Conservation (phyloP, 2,797 vertebrate genomes). For the Florisuga fusca region DNA sequence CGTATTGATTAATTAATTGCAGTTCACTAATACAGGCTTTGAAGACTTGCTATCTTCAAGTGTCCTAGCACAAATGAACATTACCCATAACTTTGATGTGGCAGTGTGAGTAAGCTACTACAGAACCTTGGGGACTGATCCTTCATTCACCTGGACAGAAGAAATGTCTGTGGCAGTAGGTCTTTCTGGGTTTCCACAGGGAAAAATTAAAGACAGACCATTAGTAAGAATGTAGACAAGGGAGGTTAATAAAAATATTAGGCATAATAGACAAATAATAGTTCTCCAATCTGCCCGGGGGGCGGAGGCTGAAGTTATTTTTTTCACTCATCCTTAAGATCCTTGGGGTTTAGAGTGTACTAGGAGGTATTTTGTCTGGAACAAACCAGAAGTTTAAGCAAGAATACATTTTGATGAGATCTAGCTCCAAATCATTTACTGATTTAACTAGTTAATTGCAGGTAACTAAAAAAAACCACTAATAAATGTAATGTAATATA, state of each 20-base stretch:
- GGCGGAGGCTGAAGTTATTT: background rate
- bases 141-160: background rate
- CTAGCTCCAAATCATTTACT: background rate
- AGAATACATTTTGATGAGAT: background rate
- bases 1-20: background rate
- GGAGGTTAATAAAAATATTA: background rate
- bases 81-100: background rate
- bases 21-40: background rate
- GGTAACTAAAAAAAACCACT: background rate
- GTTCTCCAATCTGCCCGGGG: accelerated
- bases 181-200: background rate
- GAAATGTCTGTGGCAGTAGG: background rate
- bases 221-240: background rate
- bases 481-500: background rate
- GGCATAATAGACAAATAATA: background rate
- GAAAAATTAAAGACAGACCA: background rate
- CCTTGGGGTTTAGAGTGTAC: background rate
- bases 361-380: background rate
- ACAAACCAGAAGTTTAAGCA: background rate
- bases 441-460: background rate
- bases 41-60: background rate
- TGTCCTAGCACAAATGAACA: background rate
- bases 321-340: background rate
- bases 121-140: background rate
- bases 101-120: background rate